Percentiles rank a stretch among this genome's conserved stretches.
phyloP scores from a whole-genome alignment of 2,888 invertebrate genomes.

The Chalcosyrphus nemorum region DNA sequence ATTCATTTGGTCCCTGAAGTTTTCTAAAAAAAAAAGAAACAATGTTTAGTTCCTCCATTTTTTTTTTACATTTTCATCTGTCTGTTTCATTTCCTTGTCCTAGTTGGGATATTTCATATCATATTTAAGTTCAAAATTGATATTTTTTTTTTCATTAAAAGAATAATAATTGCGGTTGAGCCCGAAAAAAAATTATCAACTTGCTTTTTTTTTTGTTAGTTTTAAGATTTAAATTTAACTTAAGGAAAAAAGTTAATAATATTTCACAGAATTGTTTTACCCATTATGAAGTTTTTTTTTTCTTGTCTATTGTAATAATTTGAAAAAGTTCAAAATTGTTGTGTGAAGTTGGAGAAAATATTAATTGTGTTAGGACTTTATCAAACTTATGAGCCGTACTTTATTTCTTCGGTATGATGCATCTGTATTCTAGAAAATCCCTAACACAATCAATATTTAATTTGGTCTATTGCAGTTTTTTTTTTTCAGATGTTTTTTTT shows the following conservation, averaged over 20 bases:
- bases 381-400: neutral
- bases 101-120: slow-evolving; percentile 31
- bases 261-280: slow-evolving; percentile 56
- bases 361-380: slow-evolving; percentile 76
- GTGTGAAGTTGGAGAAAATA: slow-evolving; percentile 82
- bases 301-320: slow-evolving; percentile 55
- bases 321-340: slow-evolving; percentile 62
- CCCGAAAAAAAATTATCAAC: slow-evolving; percentile 8
- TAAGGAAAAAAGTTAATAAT: neutral
- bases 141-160: slow-evolving; percentile 11
- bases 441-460: slow-evolving; percentile 80
- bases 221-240: neutral
- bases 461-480: slow-evolving; percentile 80
- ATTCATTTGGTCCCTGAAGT: slow-evolving; percentile 80
- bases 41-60: slow-evolving; percentile 3
- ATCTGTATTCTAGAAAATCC: slow-evolving; percentile 48
- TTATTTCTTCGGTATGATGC: neutral
- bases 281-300: slow-evolving; percentile 70
- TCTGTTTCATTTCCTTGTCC: slow-evolving; percentile 34
- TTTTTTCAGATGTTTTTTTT: slow-evolving; percentile 44
- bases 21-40: slow-evolving; percentile 60
- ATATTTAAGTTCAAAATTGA: slow-evolving; percentile 26
- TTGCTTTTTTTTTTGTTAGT: neutral
- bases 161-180: slow-evolving; percentile 11
- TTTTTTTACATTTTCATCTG: neutral